Evolutionary conservation across 2,888 invertebrate species (phyloP), one percentile per base, ranked within the genome.

Genomic region (Drosophila macrothrix): DNA sequence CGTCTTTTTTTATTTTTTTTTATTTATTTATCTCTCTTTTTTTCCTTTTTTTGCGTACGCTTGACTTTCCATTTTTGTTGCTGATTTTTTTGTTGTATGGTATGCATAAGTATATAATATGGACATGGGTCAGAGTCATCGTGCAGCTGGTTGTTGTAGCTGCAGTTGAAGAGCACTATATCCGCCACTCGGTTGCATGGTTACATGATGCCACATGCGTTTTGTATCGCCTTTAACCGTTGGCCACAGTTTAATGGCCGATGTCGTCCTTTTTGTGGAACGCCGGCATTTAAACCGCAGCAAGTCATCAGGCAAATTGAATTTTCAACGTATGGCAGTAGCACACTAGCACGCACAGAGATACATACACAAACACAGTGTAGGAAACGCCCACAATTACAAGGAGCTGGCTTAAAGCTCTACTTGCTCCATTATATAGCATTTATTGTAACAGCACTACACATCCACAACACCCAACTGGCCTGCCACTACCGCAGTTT

Each of bases 281-380:
- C 78, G 80, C 83, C 80, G 79, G 80, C 80, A 79, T 86, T 86
- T 82, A 84, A 89, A 86, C 90, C 88, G 84, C 88, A 88, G 88
- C 89, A 86, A 89, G 84, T 91, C 91, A 91, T 91, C 91, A 92
- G 84, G 90, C 83, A 92, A 91, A 92, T 92, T 92, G 90, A 91
- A 91, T 91, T 91, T 91, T 91, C 90, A 92, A 84, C 91, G 91
- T 91, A 88, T 87, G 91, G 87, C 87, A 84, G 84, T 68, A 55
- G 56, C 61, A 64, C 58, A 61, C 53, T 63, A 41, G 39, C 41
- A n/a, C 82, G 77, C 63, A 43, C 46, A 50, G 37, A 43, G 4
- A 41, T 5, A 28, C 82, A 80, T 68, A 80, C 62, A 73, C 66
- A 22, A 9, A 37, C 35, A 54, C 35, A 22, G 35, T 43, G 49